A percentile compares a stretch with the other conserved stretches of the same genome.
Evolutionary conservation across 2,797 vertebrate species (phyloP).

Genomic region (Xiphorhynchus erythropygius): DNA sequence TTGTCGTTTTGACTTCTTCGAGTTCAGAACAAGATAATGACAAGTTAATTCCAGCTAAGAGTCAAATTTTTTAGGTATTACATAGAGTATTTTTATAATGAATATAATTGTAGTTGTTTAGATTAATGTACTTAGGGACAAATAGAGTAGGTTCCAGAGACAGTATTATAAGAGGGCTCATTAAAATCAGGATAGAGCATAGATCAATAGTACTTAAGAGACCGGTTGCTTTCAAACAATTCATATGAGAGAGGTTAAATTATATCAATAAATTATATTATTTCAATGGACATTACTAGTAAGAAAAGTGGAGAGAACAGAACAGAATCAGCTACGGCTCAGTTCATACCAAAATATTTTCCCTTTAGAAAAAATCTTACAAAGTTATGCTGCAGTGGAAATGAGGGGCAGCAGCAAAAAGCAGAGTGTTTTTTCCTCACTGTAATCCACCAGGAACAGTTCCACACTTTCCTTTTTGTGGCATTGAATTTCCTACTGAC

Average conservation of each 20-base stretch:
- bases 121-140: constrained; percentile 5
- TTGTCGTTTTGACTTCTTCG: neutral
- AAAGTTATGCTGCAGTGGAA: neutral
- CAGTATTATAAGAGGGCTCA: neutral
- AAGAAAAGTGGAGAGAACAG: neutral
- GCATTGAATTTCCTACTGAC: neutral
- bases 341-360: constrained; percentile 1
- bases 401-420: neutral
- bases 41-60: constrained; percentile 25
- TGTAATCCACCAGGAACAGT: neutral
- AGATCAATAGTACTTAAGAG: constrained; percentile 26
- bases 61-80: neutral
- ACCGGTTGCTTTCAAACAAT: constrained; percentile 45
- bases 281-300: neutral
- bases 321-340: neutral
- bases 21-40: constrained; percentile 26
- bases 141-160: neutral
- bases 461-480: neutral
- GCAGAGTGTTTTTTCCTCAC: neutral
- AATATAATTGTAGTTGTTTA: constrained; percentile 33
- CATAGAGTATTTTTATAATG: constrained; percentile 15
- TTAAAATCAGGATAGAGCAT: constrained; percentile 30
- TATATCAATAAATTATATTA: constrained; percentile 48
- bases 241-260: constrained; percentile 35
- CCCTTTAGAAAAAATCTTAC: neutral